Evolutionary conservation across 2,113 vertebrate species (phyloP).

Genomic region (Climacteris rufus): DNA sequence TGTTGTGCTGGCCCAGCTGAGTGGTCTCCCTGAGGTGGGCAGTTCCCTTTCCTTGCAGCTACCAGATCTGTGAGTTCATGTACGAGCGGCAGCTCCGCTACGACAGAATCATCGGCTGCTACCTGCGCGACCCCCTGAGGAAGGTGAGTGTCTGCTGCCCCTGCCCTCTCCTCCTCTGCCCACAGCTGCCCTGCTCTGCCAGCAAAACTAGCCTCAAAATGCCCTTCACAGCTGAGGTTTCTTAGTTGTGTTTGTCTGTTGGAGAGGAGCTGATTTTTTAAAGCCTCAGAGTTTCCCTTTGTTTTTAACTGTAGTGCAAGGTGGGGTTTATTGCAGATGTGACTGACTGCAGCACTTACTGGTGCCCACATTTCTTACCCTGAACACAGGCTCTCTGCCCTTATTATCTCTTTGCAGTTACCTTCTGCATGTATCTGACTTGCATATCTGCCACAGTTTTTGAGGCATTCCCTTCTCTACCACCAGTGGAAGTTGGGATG

Average conservation of each 20-base stretch:
- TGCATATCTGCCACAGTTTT: background rate
- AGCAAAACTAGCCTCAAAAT: background rate
- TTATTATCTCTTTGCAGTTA: background rate
- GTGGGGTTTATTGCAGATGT: background rate
- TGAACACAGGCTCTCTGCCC: background rate
- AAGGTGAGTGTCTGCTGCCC: constrained; percentile 74
- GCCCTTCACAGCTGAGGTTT: background rate
- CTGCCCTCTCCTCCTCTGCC: background rate
- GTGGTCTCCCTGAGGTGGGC: background rate
- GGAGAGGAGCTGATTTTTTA: background rate
- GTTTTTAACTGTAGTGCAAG: background rate
- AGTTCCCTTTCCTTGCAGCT: constrained; percentile 73
- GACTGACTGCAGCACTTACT: background rate
- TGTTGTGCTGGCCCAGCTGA: background rate
- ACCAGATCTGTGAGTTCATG: constrained; percentile 96
- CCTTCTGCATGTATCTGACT: background rate
- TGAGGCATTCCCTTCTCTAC: background rate
- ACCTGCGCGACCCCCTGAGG: constrained; percentile 88
- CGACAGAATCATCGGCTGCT: constrained; percentile 90
- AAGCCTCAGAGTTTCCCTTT: background rate
- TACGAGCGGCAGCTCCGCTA: constrained; percentile 90
- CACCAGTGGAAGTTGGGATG: background rate
- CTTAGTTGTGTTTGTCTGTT: background rate
- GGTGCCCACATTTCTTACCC: background rate
- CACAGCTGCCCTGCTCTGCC: background rate